phyloP scores from a whole-genome alignment of 2,888 invertebrate species.

The Epinotia nisella region DNA sequence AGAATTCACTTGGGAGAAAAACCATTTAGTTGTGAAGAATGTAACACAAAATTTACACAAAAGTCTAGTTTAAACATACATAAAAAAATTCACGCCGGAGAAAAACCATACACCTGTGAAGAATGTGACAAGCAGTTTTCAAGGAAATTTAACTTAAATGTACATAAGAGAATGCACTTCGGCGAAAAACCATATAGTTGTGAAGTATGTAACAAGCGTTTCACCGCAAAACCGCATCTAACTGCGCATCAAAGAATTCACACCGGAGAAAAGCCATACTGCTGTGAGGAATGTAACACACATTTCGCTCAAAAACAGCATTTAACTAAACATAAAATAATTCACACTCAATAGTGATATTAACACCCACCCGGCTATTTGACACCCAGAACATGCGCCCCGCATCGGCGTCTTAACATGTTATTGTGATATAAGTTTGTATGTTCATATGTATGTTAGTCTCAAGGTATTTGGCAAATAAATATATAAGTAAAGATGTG shows the following conservation, averaged over 20 bases:
- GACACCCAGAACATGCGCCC: no score
- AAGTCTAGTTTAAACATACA: background rate
- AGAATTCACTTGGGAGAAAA: background rate
- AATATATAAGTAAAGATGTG: background rate
- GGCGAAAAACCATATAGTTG: background rate
- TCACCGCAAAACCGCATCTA: background rate
- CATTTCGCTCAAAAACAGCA: no score
- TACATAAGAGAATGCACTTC: background rate
- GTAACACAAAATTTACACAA: background rate
- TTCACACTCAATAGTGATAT: no score
- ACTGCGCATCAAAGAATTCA: background rate
- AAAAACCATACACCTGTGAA: background rate
- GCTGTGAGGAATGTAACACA: background rate
- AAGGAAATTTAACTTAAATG: background rate
- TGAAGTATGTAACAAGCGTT: background rate
- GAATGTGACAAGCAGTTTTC: conserved; percentile 3
- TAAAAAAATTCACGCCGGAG: background rate
- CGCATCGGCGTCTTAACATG: no score
- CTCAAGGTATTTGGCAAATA: no score
- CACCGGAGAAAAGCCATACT: background rate
- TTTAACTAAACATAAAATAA: background rate
- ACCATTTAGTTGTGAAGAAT: conserved; percentile 4
- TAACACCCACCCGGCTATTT: no score
- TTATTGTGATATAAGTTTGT: no score
- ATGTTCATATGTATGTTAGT: no score